Percentiles rank a stretch among this genome's conserved stretches.
These are phyloP conservation scores for Cochlearius cochlearius DNA, from an alignment of 2,113 vertebrate species.

Conservation along the genomic window DNA sequence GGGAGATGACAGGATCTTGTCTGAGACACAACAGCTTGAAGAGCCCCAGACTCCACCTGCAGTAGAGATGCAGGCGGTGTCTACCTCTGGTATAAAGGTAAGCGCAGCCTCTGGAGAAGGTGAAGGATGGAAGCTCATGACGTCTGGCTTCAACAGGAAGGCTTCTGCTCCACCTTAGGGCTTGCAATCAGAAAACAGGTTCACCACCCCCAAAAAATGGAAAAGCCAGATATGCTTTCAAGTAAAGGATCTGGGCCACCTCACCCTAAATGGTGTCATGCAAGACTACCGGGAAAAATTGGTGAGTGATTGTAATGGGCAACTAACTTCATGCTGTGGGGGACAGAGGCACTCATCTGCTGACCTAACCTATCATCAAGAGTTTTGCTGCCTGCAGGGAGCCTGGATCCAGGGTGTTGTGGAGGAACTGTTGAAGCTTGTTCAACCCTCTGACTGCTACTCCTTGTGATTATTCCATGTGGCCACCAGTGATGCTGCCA, in stretches of 20 bases:
- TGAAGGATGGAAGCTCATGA: background rate
- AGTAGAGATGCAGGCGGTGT: background rate
- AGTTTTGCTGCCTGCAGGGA: background rate
- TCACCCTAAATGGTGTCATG: background rate
- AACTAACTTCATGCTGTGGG: background rate
- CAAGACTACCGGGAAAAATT: background rate
- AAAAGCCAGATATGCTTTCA: background rate
- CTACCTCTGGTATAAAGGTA: too few relatives aligned
- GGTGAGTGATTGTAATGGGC: background rate
- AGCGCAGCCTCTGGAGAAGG: background rate
- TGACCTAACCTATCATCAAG: background rate
- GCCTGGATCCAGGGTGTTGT: background rate
- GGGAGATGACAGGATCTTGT: background rate
- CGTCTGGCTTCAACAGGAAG: background rate
- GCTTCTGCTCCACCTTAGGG: background rate
- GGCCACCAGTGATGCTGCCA: background rate
- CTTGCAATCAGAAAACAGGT: background rate
- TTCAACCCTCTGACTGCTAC: background rate
- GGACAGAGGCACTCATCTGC: background rate
- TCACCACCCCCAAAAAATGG: background rate
- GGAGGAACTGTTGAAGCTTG: background rate
- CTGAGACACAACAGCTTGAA: background rate
- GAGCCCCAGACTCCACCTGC: background rate
- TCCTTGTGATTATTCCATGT: background rate
- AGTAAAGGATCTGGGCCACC: background rate